A percentile compares a stretch with the other conserved stretches of the same genome.
phyloP scores from a whole-genome alignment of 1,140 invertebrate genomes.

The Pentalonia nigronervosa region DNA sequence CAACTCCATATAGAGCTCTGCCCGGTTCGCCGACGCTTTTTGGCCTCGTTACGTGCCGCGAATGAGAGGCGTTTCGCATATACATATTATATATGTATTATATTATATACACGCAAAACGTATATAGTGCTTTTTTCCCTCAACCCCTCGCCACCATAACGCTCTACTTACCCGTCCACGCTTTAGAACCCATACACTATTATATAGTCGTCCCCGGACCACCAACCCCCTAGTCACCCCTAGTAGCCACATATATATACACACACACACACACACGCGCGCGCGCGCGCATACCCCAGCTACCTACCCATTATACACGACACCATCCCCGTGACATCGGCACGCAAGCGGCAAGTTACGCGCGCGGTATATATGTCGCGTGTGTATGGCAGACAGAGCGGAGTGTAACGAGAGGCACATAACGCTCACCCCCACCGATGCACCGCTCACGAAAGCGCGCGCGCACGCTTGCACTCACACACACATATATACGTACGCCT shows the following conservation, averaged over 20 bases:
- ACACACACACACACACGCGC: background rate
- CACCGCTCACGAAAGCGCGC: background rate
- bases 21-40: conserved; percentile 54
- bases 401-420: background rate
- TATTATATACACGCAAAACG: background rate
- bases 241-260: background rate
- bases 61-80: conserved; percentile 37
- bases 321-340: background rate
- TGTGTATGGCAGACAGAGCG: too few species aligned
- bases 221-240: background rate
- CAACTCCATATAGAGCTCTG: conserved; percentile 25
- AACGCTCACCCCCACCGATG: background rate
- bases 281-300: background rate
- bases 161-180: background rate
- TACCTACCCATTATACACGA: conserved; percentile 15
- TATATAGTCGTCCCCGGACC: background rate
- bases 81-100: background rate
- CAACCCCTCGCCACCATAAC: background rate
- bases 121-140: background rate
- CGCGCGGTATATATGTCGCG: background rate
- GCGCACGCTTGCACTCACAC: too few species aligned
- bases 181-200: background rate
- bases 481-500: background rate
- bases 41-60: conserved; percentile 52
- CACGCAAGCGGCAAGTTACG: background rate